Evolutionary conservation across 1,140 invertebrate species (phyloP).

Genomic region (Pseudachorutes palmiensis): DNA sequence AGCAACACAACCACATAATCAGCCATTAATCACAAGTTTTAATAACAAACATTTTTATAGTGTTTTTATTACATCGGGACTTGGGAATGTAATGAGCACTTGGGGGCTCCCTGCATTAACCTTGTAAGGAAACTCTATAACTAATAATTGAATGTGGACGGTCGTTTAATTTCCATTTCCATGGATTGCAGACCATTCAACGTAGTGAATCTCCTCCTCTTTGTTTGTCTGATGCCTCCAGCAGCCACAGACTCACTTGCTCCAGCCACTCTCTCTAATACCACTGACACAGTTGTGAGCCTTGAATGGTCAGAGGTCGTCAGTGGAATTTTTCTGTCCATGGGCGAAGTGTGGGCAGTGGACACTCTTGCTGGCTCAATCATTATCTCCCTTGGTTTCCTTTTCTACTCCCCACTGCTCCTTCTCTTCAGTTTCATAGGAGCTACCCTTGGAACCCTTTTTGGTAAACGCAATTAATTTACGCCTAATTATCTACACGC

Average conservation of each 20-base stretch:
- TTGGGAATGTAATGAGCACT: conserved; percentile 40
- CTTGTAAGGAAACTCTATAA: too few species aligned
- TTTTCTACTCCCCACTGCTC: background rate
- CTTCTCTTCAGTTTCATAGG: background rate
- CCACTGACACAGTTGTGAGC: background rate
- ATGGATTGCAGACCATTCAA: too few species aligned
- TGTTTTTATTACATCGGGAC: conserved; percentile 37
- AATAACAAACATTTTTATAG: conserved; percentile 20
- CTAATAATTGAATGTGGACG: too few species aligned
- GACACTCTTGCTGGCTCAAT: background rate
- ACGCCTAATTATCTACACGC: background rate
- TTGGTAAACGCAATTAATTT: background rate
- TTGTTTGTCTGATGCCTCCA: conserved; percentile 39
- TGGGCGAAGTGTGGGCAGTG: background rate
- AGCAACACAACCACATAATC: background rate
- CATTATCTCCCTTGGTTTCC: background rate
- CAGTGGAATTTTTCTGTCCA: background rate
- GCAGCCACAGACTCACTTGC: background rate
- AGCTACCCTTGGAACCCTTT: background rate
- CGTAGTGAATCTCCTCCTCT: conserved; percentile 40
- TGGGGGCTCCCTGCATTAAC: conserved; percentile 40
- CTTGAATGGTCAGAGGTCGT: background rate
- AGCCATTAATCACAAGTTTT: background rate
- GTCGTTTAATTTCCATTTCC: too few species aligned
- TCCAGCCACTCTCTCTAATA: background rate